Evolutionary conservation across 2,888 invertebrate genomes (phyloP).

Genomic region (Schizaphis graminum): DNA sequence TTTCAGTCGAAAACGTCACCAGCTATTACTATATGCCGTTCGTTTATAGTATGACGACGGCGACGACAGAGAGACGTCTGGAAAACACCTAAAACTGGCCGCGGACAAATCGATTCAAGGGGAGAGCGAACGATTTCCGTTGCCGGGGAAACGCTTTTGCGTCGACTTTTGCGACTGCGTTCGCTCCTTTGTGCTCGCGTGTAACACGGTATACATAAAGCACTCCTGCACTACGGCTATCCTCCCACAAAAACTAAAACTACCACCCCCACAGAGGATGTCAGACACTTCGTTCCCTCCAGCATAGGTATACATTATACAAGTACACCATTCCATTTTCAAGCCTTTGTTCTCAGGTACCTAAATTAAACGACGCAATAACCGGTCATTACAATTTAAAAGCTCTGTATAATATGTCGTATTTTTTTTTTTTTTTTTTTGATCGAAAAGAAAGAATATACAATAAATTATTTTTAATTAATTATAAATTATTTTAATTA

Average conservation of each 20-base stretch:
- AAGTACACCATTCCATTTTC: neutral
- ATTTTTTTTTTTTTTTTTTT: too few species aligned
- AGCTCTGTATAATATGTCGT: neutral
- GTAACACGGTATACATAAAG: neutral
- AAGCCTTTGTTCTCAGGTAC: conserved; percentile 46
- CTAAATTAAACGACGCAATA: conserved; percentile 48
- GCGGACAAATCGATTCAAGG: conserved; percentile 57
- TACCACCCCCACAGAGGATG: neutral
- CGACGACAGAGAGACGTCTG: conserved; percentile 36
- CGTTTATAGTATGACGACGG: neutral
- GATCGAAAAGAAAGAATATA: too few species aligned
- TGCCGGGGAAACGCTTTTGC: conserved; percentile 65
- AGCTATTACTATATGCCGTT: neutral
- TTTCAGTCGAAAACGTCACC: neutral
- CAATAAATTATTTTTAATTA: too few species aligned
- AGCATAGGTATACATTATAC: neutral
- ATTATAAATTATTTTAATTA: too few species aligned
- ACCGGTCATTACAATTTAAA: conserved; percentile 44
- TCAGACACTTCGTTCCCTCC: neutral
- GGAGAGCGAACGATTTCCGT: conserved; percentile 61
- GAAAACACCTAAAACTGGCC: conserved; percentile 16
- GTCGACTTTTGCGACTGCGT: conserved; percentile 65
- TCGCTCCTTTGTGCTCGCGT: conserved; percentile 52
- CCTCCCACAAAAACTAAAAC: neutral
- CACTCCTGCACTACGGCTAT: neutral